Evolutionary conservation across 2,113 vertebrate species (phyloP).

Genomic region (Oxygymnocypris stewartii): DNA sequence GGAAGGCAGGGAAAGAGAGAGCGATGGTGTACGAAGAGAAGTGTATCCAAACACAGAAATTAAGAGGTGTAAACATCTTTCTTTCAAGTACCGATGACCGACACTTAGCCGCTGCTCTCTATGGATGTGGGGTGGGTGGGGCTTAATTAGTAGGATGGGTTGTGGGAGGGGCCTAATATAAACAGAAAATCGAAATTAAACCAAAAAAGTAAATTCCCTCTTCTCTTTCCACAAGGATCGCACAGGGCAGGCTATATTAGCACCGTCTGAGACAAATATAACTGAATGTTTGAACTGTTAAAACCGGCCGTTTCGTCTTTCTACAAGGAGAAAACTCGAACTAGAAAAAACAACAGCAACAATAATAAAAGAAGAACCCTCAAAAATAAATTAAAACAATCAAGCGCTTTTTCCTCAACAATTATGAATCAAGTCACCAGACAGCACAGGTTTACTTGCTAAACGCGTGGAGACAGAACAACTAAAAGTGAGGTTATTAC

Average conservation of each 20-base stretch:
- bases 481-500: slow-evolving; percentile 45
- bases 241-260: slow-evolving; percentile 50
- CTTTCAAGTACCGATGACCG: slow-evolving; percentile 67
- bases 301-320: slow-evolving; percentile 6
- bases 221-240: slow-evolving; percentile 39
- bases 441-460: slow-evolving; percentile 49
- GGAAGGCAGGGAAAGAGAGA: slow-evolving; percentile 17
- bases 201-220: slow-evolving; percentile 9
- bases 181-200: background rate
- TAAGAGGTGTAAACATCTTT: slow-evolving; percentile 77
- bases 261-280: slow-evolving; percentile 52
- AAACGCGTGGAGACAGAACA: slow-evolving; percentile 46
- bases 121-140: slow-evolving; percentile 52
- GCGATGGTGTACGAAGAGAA: slow-evolving; percentile 46
- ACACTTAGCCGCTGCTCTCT: slow-evolving; percentile 62
- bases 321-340: background rate
- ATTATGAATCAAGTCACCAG: slow-evolving; percentile 47
- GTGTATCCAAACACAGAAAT: slow-evolving; percentile 77
- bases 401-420: slow-evolving; percentile 50
- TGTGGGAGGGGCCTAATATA: background rate
- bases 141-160: slow-evolving; percentile 39
- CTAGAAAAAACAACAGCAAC: slow-evolving; percentile 29
- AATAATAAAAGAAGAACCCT: slow-evolving; percentile 36
- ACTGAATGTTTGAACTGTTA: slow-evolving; percentile 36
- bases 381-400: slow-evolving; percentile 53